Evolutionary conservation across 2,113 vertebrate genomes (phyloP).

Genomic region (Gracilinanus agilis): DNA sequence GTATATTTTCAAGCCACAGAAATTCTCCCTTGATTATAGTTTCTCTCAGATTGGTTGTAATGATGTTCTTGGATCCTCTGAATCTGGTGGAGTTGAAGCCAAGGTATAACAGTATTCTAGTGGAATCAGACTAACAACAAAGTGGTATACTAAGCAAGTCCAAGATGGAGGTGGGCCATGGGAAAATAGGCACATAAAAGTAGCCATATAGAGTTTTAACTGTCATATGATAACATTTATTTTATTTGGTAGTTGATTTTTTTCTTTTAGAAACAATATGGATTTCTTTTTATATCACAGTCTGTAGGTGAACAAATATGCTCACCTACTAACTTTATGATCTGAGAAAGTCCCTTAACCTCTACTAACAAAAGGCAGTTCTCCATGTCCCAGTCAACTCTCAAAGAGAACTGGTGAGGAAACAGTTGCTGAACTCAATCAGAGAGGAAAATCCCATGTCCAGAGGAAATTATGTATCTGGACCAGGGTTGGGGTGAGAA

Average conservation of each 20-base stretch:
- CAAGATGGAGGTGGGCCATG: background rate
- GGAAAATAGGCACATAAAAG: background rate
- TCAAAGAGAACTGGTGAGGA: background rate
- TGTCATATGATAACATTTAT: background rate
- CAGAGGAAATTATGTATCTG: background rate
- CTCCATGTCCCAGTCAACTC: background rate
- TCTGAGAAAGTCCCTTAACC: background rate
- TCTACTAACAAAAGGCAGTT: background rate
- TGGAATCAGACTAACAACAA: constrained; percentile 33
- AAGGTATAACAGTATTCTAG: constrained; percentile 25
- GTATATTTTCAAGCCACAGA: constrained; percentile 67
- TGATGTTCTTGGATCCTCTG: constrained; percentile 55
- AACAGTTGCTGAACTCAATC: background rate
- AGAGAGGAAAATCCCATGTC: background rate
- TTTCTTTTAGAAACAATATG: background rate
- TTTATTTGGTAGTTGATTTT: background rate
- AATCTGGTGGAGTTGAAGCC: constrained; percentile 52
- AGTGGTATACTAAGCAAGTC: constrained; percentile 24
- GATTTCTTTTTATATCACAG: background rate
- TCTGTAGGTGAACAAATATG: background rate
- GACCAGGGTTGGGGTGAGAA: background rate
- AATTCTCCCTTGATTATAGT: constrained; percentile 57
- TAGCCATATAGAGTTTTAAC: background rate
- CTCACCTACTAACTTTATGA: background rate
- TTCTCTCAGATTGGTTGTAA: constrained; percentile 62